These are phyloP conservation scores for Varroa destructor DNA, from an alignment of 1,140 invertebrate species.

Conservation along the genomic window DNA sequence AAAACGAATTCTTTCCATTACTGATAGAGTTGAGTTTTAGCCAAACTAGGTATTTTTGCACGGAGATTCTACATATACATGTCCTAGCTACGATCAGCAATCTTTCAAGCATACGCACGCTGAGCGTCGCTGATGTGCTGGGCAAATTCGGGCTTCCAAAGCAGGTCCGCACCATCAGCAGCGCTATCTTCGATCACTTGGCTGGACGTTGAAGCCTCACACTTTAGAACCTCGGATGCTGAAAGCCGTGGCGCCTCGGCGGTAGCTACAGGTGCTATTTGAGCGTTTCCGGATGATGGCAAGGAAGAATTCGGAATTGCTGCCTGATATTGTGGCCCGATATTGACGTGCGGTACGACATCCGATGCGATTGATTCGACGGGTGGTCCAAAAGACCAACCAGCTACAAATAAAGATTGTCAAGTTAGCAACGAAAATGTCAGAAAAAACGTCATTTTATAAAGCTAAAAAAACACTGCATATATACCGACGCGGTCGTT, in stretches of 20 bases:
- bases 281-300: conserved; percentile 31
- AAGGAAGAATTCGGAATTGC: conserved; percentile 49
- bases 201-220: conserved; percentile 36
- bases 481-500: conserved; percentile 1
- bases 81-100: not conserved
- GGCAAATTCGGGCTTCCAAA: conserved; percentile 37
- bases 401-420: conserved; percentile 29
- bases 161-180: conserved; percentile 37
- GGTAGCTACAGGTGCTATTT: not conserved
- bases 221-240: conserved; percentile 37
- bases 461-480: not conserved
- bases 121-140: conserved; percentile 34
- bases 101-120: not conserved
- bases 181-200: conserved; percentile 36
- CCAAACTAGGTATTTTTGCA: not conserved
- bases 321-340: conserved; percentile 77
- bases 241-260: not conserved
- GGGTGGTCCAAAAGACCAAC: conserved; percentile 32
- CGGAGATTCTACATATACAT: not conserved
- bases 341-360: conserved; percentile 57
- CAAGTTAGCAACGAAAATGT: conserved; percentile 9
- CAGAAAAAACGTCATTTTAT: not conserved
- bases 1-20: too few relatives aligned
- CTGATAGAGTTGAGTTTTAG: too few relatives aligned
- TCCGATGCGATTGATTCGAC: conserved; percentile 25